Base-by-base conservation (phyloP, 2,113 vertebrate genomes). In the Forbesichthys papilliferus region DNA sequence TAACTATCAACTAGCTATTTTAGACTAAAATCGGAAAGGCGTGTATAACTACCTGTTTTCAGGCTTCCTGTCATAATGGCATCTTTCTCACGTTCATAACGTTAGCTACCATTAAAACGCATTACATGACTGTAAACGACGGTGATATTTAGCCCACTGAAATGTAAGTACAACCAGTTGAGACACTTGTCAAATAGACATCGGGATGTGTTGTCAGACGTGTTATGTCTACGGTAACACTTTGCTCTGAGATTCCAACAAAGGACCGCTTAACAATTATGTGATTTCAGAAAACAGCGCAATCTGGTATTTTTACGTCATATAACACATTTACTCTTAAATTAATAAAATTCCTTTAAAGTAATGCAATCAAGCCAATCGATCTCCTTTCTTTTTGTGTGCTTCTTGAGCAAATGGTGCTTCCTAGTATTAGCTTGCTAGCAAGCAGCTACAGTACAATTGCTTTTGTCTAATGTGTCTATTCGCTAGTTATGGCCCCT, bases 331-430 rank as follows among this genome's bases (percentile, higher is more conserved):
- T 5, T 55, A 33, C 7, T 47, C 33, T n/a, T 61, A 47, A 18
- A 67, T 2, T 33, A 61, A 16, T 60, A 10, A 68, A 7, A 69
- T 4, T 34, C 7, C 56, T 3, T 27, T n/a, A 16, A 13, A 8
- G 48, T 18, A 1, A 47, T 47, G 46, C 14, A 53, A 55, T 81
- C 57, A 69, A 27, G 14, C 48, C 54, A 42, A 62, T 60, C 80
- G 68, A 61, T 52, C 75, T 73, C 49, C 67, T 74, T 80, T 77
- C 79, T 78, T 87, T 87, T 5, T 85, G 81, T 85, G 76, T 80
- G 71, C 53, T 62, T 75, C 54, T 73, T 13, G 34, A 74, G 9
- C 48, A 59, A 68, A 20, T 71, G 18, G 62, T 76, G 67, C 68
- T 69, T 27, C 2, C 27, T 27, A 27, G 12, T 42, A 34, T 27